Base-by-base conservation (phyloP, 2,113 vertebrate genomes). In the Microcebus jonahi region DNA sequence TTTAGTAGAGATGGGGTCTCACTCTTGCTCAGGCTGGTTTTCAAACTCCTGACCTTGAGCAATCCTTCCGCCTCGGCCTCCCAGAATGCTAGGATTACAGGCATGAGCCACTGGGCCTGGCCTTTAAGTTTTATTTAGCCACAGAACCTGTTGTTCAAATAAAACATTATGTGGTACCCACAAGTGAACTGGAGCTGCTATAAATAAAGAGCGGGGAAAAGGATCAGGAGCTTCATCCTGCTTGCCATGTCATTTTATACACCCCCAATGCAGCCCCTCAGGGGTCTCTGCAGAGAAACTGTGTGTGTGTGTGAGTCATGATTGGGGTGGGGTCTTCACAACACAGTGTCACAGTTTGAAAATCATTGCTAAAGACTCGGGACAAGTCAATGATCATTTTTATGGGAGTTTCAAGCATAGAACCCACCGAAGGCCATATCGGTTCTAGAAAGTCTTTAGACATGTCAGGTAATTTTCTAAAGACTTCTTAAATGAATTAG, bases 221-320 rank as follows among this genome's bases (percentile, higher is more conserved):
- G 31, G 5, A 6, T 39, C 39, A 8, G 73, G 79, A 53, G 27
- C 39, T 71, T 71, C 73, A 13, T 42, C 31, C 75, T 90, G 61
- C 55, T 34, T 21, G 4, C 82, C 39, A 55, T 39, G 34, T 34
- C 31, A 4, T 68, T 36, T 68, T 87, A 48, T n/a, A 61, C 6
- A 42, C 27, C 55, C 77, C 91, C 31, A 53, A 0, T 17, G 4
- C 34, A 79, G 75, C 5, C 15, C 21, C 70, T 65, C n/a, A 63
- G 8, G 36, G 13, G 36, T 68, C 70, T 75, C 55, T 55, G 39
- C 36, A 68, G 27, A 84, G 45, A 50, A 79, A 68, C 20, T 31
- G 31, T 20, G 31, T 21, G 11, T 11, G 6, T 23, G 8, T 3
- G 4, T 39, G 11, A 0, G 0, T 6, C 3, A 8, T 14, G 18